These are phyloP conservation scores for Aricia artaxerxes DNA, from an alignment of 2,888 invertebrate species.

Conservation along the genomic window DNA sequence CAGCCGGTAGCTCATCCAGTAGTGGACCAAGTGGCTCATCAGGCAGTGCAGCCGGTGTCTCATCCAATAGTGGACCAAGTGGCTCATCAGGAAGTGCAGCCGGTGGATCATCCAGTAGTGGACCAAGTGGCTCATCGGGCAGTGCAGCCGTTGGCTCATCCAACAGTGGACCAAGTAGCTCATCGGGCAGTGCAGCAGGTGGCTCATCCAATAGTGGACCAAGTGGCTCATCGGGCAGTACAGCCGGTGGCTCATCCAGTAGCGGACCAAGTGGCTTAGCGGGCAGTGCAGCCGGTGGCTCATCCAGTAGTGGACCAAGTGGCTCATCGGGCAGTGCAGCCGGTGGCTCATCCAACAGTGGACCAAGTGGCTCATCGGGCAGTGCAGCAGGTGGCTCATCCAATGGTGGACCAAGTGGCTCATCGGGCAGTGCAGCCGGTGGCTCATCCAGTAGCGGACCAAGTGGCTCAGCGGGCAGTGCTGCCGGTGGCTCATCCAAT, in stretches of 20 bases:
- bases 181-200: constrained; percentile 17
- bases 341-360: neutral
- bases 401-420: neutral
- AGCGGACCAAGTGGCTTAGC: constrained; percentile 37
- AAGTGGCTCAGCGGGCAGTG: neutral
- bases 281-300: rapidly evolving
- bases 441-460: neutral
- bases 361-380: neutral
- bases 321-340: constrained; percentile 34
- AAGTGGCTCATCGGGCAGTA: neutral
- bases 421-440: neutral
- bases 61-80: neutral
- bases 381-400: neutral
- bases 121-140: neutral
- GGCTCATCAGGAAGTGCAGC: neutral
- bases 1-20: neutral
- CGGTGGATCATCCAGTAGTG: neutral
- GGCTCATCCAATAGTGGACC: neutral
- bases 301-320: constrained; percentile 32
- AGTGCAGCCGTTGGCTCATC: neutral
- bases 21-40: neutral
- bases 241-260: neutral
- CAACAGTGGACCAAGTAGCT: constrained; percentile 11
- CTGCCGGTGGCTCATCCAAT: neutral
- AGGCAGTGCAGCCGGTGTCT: too few relatives aligned